Percentiles rank a stretch among this genome's conserved stretches.
phyloP scores from a whole-genome alignment of 1,140 invertebrate genomes.

The Tetranychus cinnabarinus region DNA sequence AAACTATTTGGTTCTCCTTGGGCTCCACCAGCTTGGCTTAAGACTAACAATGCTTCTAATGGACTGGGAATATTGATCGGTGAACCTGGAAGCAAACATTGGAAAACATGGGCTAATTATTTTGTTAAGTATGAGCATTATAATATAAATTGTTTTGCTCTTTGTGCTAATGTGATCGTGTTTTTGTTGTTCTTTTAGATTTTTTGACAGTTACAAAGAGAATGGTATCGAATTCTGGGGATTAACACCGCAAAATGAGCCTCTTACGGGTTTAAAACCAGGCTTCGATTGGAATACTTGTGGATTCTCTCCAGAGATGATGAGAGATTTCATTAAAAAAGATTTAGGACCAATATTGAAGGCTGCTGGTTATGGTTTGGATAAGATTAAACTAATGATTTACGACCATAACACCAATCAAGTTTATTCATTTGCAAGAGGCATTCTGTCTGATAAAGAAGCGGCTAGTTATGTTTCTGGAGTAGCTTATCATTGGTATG shows the following conservation, averaged over 20 bases:
- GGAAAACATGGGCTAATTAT: conserved; percentile 44
- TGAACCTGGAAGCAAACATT: not conserved
- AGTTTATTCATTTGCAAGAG: not conserved
- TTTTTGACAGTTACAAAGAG: conserved; percentile 31
- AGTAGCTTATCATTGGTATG: conserved; percentile 45
- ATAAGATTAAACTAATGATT: conserved; percentile 10
- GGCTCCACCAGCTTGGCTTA: conserved; percentile 64
- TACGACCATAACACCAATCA: not conserved
- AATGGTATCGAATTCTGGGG: conserved; percentile 32
- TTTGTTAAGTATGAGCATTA: conserved; percentile 19
- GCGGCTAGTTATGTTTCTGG: conserved; percentile 5
- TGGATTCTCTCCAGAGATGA: not conserved
- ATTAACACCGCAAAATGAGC: conserved; percentile 36
- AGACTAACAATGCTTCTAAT: conserved; percentile 53
- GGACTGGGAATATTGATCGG: not conserved
- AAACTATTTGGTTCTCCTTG: conserved; percentile 44
- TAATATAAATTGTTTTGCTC: too few species aligned
- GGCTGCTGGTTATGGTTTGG: conserved; percentile 18
- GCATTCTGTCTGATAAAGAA: conserved; percentile 6
- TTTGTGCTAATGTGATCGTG: too few species aligned
- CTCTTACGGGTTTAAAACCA: conserved; percentile 22
- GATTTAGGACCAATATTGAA: conserved; percentile 3
- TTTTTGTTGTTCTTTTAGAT: conserved; percentile 20
- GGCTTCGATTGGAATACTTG: conserved; percentile 19
- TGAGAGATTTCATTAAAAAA: conserved; percentile 4